Conservation (phyloP, 2,113 vertebrate genomes). For the Andinoacara biseriatus region DNA sequence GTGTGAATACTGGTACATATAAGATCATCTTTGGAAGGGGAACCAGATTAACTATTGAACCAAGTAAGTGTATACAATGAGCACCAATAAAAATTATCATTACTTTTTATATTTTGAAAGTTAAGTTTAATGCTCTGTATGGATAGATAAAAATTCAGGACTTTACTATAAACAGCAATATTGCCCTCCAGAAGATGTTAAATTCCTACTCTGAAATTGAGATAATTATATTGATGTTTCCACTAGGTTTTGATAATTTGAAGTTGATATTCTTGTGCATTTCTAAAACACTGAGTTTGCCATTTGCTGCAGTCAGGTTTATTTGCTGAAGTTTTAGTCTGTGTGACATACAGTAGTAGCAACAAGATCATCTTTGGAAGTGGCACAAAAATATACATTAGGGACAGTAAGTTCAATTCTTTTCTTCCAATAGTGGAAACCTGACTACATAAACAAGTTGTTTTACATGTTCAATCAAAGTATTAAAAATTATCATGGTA, state of each 20-base stretch:
- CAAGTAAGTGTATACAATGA: background rate
- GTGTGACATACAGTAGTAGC: background rate
- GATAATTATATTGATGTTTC: no score
- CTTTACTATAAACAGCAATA: background rate
- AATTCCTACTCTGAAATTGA: no score
- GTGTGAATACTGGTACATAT: background rate
- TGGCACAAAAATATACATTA: background rate
- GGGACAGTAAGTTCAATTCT: background rate
- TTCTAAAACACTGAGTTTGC: no score
- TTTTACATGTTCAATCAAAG: no score
- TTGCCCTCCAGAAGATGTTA: background rate
- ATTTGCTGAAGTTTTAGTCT: fast-evolving
- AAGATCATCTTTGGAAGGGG: background rate
- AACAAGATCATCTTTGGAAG: background rate
- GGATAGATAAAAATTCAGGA: background rate
- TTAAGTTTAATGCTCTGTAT: background rate
- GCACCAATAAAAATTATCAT: fast-evolving
- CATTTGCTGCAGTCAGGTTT: background rate
- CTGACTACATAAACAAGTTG: no score
- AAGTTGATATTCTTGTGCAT: no score
- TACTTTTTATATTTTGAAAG: background rate
- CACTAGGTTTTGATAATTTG: no score
- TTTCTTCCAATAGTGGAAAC: background rate
- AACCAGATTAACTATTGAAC: background rate
- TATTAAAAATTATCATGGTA: no score